Conservation (phyloP, 2,797 vertebrate genomes). For the Podarcis siculus region DNA sequence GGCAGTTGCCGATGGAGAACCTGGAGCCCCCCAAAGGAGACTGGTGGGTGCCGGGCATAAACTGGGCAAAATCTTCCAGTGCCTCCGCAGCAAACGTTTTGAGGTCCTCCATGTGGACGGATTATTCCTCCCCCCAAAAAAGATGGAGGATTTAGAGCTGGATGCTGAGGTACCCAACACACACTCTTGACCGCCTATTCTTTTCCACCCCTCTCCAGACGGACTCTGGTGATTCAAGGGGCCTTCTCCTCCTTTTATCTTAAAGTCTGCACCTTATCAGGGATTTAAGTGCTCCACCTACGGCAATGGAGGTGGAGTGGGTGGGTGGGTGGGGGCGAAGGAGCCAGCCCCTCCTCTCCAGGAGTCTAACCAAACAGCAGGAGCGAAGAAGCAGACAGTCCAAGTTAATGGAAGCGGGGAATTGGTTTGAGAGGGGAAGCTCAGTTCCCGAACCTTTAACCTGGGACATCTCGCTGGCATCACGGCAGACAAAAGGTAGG, state of each 20-base stretch:
- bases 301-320: not conserved
- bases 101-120: conserved; percentile 42
- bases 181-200: not conserved
- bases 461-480: not conserved
- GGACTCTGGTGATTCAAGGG: not conserved
- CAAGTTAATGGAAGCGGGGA: not conserved
- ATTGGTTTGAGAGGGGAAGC: not conserved
- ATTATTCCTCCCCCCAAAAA: too few species aligned
- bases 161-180: not conserved
- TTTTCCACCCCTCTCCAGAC: not conserved
- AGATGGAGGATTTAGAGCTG: not conserved
- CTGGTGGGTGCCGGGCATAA: conserved; percentile 39
- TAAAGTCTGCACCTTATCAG: conserved; percentile 50
- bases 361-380: not conserved
- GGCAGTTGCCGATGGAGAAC: conserved; percentile 50
- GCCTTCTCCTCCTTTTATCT: conserved; percentile 28
- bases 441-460: not conserved
- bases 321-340: not conserved
- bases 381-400: not conserved
- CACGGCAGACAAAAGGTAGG: not conserved
- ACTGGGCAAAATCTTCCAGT: conserved; percentile 46
- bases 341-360: not conserved
- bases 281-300: conserved; percentile 35
- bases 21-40: conserved; percentile 29
- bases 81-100: conserved; percentile 35